Conservation (phyloP, 2,113 vertebrate genomes). For the Microcebus lehilahytsara region DNA sequence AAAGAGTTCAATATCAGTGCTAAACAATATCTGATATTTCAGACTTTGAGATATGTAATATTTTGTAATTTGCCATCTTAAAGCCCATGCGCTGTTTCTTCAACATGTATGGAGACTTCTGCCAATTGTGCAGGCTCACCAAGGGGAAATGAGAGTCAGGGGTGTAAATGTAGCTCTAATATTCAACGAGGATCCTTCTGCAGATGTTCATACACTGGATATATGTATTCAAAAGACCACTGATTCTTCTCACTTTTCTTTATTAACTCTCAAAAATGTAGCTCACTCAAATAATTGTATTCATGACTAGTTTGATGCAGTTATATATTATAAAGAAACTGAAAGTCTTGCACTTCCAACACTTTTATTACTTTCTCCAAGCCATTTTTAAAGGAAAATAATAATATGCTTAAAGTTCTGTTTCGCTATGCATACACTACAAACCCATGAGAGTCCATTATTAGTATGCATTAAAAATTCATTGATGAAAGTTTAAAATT, state of each 20-base stretch:
- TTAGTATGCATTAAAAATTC: constrained; percentile 70
- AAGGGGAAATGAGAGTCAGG: background rate
- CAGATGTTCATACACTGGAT: background rate
- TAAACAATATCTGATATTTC: constrained; percentile 2
- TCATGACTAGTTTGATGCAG: background rate
- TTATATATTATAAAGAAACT: constrained; percentile 12
- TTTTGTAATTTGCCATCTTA: background rate
- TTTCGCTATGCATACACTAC: constrained; percentile 45
- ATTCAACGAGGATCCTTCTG: background rate
- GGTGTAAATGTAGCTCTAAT: background rate
- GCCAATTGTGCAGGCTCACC: background rate
- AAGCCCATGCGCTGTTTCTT: background rate
- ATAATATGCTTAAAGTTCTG: constrained; percentile 61
- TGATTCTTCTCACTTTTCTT: background rate
- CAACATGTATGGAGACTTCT: background rate
- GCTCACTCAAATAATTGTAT: background rate
- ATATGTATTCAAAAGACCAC: background rate
- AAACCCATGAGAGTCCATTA: constrained; percentile 59
- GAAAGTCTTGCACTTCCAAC: constrained; percentile 69
- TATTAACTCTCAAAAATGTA: constrained; percentile 20
- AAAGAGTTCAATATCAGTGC: background rate
- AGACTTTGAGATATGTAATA: background rate
- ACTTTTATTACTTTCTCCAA: constrained; percentile 77
- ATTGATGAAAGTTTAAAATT: constrained; percentile 75
- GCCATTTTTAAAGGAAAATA: constrained; percentile 75